These are phyloP conservation scores for Tenthredo notha DNA, from an alignment of 2,888 invertebrate species.

Conservation along the genomic window DNA sequence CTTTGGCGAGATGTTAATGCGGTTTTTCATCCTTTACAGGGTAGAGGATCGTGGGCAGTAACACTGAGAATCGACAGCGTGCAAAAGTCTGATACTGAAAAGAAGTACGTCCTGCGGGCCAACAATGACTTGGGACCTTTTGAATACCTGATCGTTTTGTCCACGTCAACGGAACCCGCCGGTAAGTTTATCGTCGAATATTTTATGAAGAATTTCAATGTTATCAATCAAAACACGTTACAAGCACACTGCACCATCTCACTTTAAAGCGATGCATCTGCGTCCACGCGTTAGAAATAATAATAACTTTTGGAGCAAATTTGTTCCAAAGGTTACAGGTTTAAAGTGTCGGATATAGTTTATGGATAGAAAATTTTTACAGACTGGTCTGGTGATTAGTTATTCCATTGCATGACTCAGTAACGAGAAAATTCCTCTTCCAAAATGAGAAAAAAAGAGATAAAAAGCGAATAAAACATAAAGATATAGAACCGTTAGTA, in stretches of 20 bases:
- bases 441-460: neutral
- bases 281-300: conserved; percentile 18
- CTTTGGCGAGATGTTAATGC: conserved; percentile 6
- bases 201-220: conserved; percentile 54
- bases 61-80: conserved; percentile 85
- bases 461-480: neutral
- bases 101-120: conserved; percentile 85
- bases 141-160: conserved; percentile 85
- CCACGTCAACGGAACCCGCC: conserved; percentile 83
- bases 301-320: neutral
- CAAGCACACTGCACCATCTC: conserved; percentile 51
- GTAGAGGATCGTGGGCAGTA: conserved; percentile 85
- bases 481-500: neutral
- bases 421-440: neutral
- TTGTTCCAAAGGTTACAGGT: neutral
- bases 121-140: conserved; percentile 85
- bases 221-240: conserved; percentile 50
- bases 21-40: conserved; percentile 77
- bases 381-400: neutral
- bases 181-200: conserved; percentile 74
- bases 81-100: conserved; percentile 88
- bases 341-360: neutral
- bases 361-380: neutral
- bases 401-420: neutral
- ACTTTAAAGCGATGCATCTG: conserved; percentile 32